Evolutionary conservation across 2,797 vertebrate species (phyloP).

Genomic region (Dendrocincla tyrannina): DNA sequence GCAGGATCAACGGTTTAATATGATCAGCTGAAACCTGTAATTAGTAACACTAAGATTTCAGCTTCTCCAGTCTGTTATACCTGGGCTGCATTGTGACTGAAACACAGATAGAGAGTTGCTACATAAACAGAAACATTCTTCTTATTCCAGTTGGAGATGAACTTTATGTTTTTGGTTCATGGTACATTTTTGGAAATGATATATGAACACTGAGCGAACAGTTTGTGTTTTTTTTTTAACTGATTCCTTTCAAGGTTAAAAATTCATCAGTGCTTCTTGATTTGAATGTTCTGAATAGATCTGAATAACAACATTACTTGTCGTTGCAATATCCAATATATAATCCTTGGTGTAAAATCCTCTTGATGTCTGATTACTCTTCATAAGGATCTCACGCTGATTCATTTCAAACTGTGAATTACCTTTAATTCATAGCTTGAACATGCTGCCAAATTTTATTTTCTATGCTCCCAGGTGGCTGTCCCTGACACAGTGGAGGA

Average conservation of each 20-base stretch:
- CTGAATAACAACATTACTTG: conserved; percentile 66
- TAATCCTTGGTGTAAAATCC: conserved; percentile 66
- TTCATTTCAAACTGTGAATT: conserved; percentile 76
- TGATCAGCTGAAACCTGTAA: not conserved
- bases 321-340: conserved; percentile 73
- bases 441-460: conserved; percentile 73
- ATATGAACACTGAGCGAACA: not conserved
- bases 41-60: not conserved
- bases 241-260: conserved; percentile 25
- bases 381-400: conserved; percentile 72
- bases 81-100: not conserved
- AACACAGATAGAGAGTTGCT: not conserved
- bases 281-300: conserved; percentile 57
- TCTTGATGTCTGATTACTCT: conserved; percentile 75
- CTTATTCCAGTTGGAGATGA: not conserved
- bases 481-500: conserved; percentile 64
- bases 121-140: not conserved
- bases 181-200: conserved; percentile 1
- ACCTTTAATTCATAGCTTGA: conserved; percentile 77
- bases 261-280: conserved; percentile 47
- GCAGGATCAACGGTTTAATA: not conserved
- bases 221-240: not conserved
- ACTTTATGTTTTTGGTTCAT: not conserved
- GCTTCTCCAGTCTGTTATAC: not conserved
- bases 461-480: conserved; percentile 72